Conservation (phyloP, 2,888 invertebrate species). For the Euplagia quadripunctaria region DNA sequence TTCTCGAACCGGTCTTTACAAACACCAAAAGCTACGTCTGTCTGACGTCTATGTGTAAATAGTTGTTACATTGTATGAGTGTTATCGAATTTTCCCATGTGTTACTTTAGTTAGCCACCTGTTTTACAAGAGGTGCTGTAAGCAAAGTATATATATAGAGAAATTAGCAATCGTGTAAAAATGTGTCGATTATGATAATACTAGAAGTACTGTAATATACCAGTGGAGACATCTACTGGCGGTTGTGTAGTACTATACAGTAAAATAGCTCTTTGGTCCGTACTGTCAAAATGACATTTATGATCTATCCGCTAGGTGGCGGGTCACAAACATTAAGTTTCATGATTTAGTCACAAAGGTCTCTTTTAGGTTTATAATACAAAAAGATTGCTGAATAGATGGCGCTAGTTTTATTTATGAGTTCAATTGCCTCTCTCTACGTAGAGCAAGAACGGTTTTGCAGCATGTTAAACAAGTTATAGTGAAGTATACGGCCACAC, state of each 20-base stretch:
- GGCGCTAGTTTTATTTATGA: constrained; percentile 75
- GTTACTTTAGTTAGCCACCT: no score
- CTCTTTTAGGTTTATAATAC: background rate
- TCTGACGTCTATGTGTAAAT: no score
- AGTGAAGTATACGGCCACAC: constrained; percentile 6
- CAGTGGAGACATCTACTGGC: background rate
- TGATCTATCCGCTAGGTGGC: constrained; percentile 5
- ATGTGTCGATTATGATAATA: no score
- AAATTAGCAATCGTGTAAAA: no score
- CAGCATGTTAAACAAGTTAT: constrained; percentile 13
- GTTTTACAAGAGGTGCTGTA: no score
- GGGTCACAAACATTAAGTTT: background rate
- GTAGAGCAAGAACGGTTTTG: constrained; percentile 38
- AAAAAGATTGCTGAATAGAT: constrained; percentile 54
- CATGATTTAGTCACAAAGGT: background rate
- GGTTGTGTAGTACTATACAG: background rate
- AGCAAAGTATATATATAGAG: no score
- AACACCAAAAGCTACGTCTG: no score
- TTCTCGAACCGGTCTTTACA: no score
- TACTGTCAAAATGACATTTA: background rate
- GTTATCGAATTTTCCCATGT: no score
- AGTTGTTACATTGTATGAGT: no score
- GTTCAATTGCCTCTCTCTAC: constrained; percentile 81
- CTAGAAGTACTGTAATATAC: background rate
- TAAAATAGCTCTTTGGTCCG: background rate